Evolutionary conservation across 2,888 invertebrate species (phyloP), one percentile per base, ranked within the genome.

Genomic region (Ptycholaimellus sp.): DNA sequence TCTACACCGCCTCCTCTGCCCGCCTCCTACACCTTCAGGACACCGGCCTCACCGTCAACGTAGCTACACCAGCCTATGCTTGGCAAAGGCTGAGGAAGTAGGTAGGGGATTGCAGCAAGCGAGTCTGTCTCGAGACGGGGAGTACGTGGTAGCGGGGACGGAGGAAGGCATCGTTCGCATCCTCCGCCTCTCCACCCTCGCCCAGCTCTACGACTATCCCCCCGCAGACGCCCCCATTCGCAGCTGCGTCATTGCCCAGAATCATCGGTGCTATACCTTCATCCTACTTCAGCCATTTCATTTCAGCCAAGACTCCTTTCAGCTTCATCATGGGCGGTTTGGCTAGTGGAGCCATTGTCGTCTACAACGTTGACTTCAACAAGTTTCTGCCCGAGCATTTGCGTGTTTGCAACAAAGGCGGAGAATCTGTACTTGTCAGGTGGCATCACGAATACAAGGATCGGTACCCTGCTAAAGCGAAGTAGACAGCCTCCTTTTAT

Each of bases 291-390:
- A n/a, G n/a, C n/a, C n/a, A n/a, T n/a, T n/a, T n/a, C n/a, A n/a
- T n/a, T n/a, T n/a, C n/a, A n/a, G n/a, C n/a, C 14, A 51, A 54
- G 35, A 46, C 48, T 18, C 43, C 51, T 2, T 47, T 53, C 19
- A 44, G 51, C 62, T 93, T 87, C 68, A 70, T 96, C 49, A 67
- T 96, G 55, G 90, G 90, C 50, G 96, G 96, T 37, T 68, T 96
- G 40, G 82, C 87, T 40, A 82, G 90, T 49, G 96, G 96, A 37
- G 87, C 93, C 37, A 76, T 96, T 49, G 82, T 96, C 43, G 87
- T 96, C 53, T 93, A 93, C 68, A 90, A 96, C 68, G 87, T 96
- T 61, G 93, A 99, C 65, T 99, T 99, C 69, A 96, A 96, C 52
- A 60, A 62, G 39, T n/a, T n/a, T n/a, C n/a, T n/a, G n/a, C n/a